These are phyloP conservation scores for Gadus chalcogrammus DNA, from an alignment of 2,113 vertebrate species.

Conservation along the genomic window DNA sequence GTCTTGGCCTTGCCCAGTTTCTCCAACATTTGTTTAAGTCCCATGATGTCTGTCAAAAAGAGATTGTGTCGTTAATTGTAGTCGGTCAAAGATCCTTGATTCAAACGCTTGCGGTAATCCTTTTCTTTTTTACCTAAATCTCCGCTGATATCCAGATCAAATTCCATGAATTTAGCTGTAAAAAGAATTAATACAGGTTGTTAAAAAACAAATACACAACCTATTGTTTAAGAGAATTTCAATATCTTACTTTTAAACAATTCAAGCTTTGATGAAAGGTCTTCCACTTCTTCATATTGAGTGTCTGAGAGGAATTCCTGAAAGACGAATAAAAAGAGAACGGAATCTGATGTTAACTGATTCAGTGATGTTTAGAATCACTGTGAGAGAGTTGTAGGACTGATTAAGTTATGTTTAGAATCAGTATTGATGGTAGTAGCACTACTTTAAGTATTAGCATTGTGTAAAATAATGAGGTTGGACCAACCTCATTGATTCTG, in stretches of 20 bases:
- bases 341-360: neutral
- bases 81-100: neutral
- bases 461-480: too few species aligned
- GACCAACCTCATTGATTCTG: slow-evolving; percentile 62
- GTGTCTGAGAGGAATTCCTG: slow-evolving; percentile 77
- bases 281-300: slow-evolving; percentile 75
- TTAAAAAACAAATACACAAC: neutral
- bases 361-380: neutral
- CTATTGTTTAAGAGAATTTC: neutral
- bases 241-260: slow-evolving; percentile 74
- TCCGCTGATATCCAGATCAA: slow-evolving; percentile 81
- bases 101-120: neutral
- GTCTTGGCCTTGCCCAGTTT: slow-evolving; percentile 81
- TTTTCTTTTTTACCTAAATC: slow-evolving; percentile 74
- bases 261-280: slow-evolving; percentile 73
- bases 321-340: neutral
- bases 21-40: slow-evolving; percentile 82
- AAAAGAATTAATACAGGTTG: slow-evolving; percentile 17
- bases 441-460: neutral
- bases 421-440: neutral
- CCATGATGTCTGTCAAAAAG: slow-evolving; percentile 75
- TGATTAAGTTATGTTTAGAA: neutral
- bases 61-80: neutral
- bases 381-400: neutral
- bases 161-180: slow-evolving; percentile 84